Evolutionary conservation across 2,888 invertebrate species (phyloP).

Genomic region (Xanthia togata): DNA sequence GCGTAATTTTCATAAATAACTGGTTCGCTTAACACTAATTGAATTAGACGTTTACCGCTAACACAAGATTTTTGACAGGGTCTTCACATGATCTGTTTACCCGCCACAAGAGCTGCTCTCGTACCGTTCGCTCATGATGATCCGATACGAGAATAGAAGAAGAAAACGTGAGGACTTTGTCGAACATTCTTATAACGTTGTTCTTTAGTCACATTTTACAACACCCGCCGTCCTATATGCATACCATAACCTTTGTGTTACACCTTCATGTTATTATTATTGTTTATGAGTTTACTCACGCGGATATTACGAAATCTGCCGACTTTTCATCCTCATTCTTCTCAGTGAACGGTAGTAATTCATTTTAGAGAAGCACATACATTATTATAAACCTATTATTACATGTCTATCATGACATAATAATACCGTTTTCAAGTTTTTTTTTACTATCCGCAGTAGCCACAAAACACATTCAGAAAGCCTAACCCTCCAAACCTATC

Average conservation of each 20-base stretch:
- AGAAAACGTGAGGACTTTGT: not conserved
- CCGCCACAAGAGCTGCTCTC: not conserved
- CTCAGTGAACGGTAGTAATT: not conserved
- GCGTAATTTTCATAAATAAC: not conserved
- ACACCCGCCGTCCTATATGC: not conserved
- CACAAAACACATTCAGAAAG: slow-evolving; percentile 12
- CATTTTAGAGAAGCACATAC: not conserved
- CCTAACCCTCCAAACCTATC: not conserved
- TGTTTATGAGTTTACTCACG: slow-evolving; percentile 7
- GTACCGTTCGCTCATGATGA: not conserved
- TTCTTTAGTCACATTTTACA: not conserved
- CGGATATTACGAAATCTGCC: not conserved
- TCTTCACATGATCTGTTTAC: not conserved
- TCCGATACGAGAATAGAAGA: not conserved
- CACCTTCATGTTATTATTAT: slow-evolving; percentile 9
- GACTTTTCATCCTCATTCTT: not conserved
- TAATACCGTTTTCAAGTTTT: not conserved
- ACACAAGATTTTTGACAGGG: not conserved
- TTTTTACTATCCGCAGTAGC: not conserved
- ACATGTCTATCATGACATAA: not conserved
- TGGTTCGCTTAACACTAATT: not conserved
- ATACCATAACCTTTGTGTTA: slow-evolving; percentile 1
- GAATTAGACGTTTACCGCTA: not conserved
- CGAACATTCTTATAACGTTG: not conserved
- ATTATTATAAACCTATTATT: not conserved